Evolutionary conservation across 2,888 invertebrate genomes (phyloP), one percentile per base, ranked within the genome.

Genomic region (Hirtodrosophila cameraria): DNA sequence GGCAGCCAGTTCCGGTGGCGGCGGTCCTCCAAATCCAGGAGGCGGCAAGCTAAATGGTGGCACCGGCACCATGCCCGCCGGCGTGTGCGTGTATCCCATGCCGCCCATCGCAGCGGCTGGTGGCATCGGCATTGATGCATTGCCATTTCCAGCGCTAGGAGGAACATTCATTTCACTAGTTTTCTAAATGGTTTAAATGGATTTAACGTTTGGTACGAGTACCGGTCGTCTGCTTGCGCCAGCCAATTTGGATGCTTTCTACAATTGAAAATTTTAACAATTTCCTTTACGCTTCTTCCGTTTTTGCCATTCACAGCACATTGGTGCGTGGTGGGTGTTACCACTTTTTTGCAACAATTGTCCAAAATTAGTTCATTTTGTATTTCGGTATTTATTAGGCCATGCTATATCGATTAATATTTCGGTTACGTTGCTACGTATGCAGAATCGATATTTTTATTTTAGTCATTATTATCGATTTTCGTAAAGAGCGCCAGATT

Each of bases 1-100:
- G 2, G 88, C 89, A 0, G 88, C 88, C 28, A 89, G 53, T 52
- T 89, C 90, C 0, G 90, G 85, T 1, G 89, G 90, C 5, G 90
- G 90, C 2, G 88, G 88, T 15, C 54, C 82, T 1, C 88, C 92
- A 89, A 95, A 95, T 27, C 95, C 95, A 8, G 96, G 96, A 16
- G 96, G 96, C 28, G 96, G 96, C 88, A 96, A 94, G 30, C 93
- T 94, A 89, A 95, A 96, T 15, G 94, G 94, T 16, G 95, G 94
- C 53, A 86, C 86, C 30, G 95, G 94, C 28, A 76, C 77, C 62
- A 83, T 78, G 30, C 68, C 81, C 42, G 66, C 81, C 45, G 74
- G 65, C 52, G 79, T 58, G 50, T 74, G 81, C 45, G 75, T 52
- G 88, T 75, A 92, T 93, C 16, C 91, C 92, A 91, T 93, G 91